Percentiles rank a stretch among this genome's conserved stretches.
Evolutionary conservation across 2,113 vertebrate genomes (phyloP).

Genomic region (Donacobius atricapilla): DNA sequence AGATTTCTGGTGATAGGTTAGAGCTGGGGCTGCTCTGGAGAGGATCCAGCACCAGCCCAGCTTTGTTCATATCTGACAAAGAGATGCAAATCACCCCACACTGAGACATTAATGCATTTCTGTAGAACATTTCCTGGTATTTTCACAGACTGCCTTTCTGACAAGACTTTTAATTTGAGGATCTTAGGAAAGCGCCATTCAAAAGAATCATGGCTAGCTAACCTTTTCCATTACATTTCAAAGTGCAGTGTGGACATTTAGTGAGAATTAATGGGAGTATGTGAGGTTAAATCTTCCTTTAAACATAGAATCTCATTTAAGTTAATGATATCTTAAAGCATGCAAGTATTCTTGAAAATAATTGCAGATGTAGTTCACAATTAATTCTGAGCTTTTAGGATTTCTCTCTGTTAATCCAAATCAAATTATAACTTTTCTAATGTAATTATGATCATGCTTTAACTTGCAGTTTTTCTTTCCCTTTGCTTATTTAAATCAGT

Average conservation of each 20-base stretch:
- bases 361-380: not conserved
- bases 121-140: not conserved
- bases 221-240: conserved; percentile 23
- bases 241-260: not conserved
- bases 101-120: not conserved
- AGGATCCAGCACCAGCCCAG: not conserved
- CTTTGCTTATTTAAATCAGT: conserved; percentile 5
- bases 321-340: conserved; percentile 44
- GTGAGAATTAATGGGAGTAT: not conserved
- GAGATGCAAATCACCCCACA: not conserved
- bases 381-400: conserved; percentile 35
- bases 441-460: not conserved
- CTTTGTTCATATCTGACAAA: not conserved
- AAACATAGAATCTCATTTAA: conserved; percentile 31
- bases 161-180: conserved; percentile 7
- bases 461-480: not conserved
- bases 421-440: conserved; percentile 34
- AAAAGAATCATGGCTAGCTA: conserved; percentile 3
- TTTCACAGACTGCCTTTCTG: not conserved
- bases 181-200: not conserved
- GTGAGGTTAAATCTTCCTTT: conserved; percentile 11
- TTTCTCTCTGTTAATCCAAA: conserved; percentile 37
- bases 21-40: not conserved
- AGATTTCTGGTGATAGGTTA: not conserved
- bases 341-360: conserved; percentile 44